These are phyloP conservation scores for Drosophila parvula DNA, from an alignment of 1,140 invertebrate species.

Conservation along the genomic window DNA sequence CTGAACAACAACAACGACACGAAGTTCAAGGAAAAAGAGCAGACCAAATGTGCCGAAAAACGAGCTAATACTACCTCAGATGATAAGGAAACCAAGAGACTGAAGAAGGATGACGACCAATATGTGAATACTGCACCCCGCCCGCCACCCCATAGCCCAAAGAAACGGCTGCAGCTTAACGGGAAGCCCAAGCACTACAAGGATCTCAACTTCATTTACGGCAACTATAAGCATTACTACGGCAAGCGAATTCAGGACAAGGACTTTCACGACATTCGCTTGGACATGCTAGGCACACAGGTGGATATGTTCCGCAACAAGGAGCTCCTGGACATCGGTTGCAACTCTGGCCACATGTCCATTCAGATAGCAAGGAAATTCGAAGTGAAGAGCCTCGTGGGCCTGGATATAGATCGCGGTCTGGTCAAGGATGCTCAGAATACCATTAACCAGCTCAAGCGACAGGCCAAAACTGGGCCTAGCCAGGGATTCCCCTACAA, in stretches of 20 bases:
- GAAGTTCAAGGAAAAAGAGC: background rate
- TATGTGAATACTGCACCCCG: background rate
- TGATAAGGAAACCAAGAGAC: slow-evolving; percentile 37
- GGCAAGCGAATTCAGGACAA: slow-evolving; percentile 93
- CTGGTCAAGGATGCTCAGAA: slow-evolving; percentile 87
- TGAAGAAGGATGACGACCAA: slow-evolving; percentile 19
- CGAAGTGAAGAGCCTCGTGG: slow-evolving; percentile 92
- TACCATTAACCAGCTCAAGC: slow-evolving; percentile 51
- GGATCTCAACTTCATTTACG: slow-evolving; percentile 66
- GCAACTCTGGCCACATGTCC: slow-evolving; percentile 98
- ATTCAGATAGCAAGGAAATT: slow-evolving; percentile 93
- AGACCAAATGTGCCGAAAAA: slow-evolving; percentile 25
- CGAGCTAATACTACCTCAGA: slow-evolving; percentile 14
- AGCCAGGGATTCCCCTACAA: slow-evolving; percentile 64
- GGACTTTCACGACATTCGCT: slow-evolving; percentile 91
- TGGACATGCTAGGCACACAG: slow-evolving; percentile 90
- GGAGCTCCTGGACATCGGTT: slow-evolving; percentile 97
- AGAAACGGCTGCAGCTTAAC: slow-evolving; percentile 53
- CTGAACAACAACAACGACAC: slow-evolving; percentile 48
- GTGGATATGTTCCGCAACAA: slow-evolving; percentile 93
- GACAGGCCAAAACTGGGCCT: background rate
- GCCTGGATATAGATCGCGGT: slow-evolving; percentile 97
- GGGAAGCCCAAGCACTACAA: slow-evolving; percentile 32
- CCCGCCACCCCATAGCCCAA: slow-evolving; percentile 45
- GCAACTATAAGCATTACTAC: slow-evolving; percentile 89